Conservation (phyloP, 2,113 vertebrate genomes). For the Dicrurus megarhynchus region DNA sequence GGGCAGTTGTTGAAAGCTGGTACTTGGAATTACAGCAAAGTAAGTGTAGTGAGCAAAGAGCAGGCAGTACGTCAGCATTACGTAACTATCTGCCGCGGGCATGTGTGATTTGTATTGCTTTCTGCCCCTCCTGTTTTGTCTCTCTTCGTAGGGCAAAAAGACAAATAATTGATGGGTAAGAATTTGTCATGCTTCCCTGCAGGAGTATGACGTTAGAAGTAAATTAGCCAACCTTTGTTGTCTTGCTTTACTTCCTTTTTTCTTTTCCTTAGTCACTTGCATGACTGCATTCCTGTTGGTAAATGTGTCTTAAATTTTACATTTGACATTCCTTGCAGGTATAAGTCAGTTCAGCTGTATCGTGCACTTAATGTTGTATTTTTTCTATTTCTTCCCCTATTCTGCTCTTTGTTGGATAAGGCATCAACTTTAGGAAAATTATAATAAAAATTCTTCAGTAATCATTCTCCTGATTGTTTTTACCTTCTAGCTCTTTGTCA, state of each 20-base stretch:
- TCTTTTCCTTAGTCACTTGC: neutral
- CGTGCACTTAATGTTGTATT: neutral
- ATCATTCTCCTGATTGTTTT: neutral
- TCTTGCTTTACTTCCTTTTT: neutral
- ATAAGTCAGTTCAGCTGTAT: neutral
- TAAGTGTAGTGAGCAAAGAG: neutral
- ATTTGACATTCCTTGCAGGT: neutral
- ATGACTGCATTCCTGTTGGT: neutral
- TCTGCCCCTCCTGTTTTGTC: neutral
- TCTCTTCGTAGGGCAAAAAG: neutral
- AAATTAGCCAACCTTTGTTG: neutral
- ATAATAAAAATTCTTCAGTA: neutral
- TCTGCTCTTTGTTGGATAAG: neutral
- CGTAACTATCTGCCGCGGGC: neutral
- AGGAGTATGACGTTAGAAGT: conserved; percentile 20
- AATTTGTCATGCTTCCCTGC: conserved; percentile 15
- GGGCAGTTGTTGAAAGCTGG: neutral
- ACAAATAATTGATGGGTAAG: conserved; percentile 29
- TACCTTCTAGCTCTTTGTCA: neutral
- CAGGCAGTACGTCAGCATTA: conserved; percentile 5
- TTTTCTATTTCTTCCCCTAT: neutral
- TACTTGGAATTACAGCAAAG: neutral
- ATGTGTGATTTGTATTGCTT: neutral
- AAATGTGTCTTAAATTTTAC: neutral
- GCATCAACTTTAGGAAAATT: neutral